Percentiles rank a stretch among this genome's conserved stretches.
Evolutionary conservation across 2,113 vertebrate species (phyloP).

Genomic region (Phylloscopus whistleri): DNA sequence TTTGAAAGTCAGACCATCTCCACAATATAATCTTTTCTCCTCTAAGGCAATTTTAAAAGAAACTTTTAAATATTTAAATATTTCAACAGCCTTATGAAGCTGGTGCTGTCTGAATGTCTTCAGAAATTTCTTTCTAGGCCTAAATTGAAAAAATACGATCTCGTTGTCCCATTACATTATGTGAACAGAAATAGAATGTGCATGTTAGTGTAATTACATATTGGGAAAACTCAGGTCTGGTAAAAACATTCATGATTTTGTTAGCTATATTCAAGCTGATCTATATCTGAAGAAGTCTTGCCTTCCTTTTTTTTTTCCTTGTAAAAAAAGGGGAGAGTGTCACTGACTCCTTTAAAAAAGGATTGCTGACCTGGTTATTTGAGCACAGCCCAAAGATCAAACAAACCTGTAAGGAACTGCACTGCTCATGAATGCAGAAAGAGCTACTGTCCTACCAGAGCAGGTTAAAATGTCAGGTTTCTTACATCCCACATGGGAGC

Average conservation of each 20-base stretch:
- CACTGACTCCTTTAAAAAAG: neutral
- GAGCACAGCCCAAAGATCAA: neutral
- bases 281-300: neutral
- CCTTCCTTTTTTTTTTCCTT: neutral
- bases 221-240: neutral
- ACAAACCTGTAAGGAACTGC: neutral
- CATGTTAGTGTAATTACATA: neutral
- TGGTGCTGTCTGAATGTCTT: neutral
- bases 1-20: slow-evolving; percentile 57
- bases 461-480: neutral
- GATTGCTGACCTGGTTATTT: neutral
- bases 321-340: neutral
- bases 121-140: neutral
- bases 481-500: neutral
- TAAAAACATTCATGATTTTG: neutral
- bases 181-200: neutral
- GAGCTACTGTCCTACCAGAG: neutral
- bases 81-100: neutral
- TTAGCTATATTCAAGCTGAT: neutral
- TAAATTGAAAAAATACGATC: neutral
- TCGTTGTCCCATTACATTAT: neutral
- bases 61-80: slow-evolving; percentile 42
- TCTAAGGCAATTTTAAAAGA: slow-evolving; percentile 37
- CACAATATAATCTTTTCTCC: slow-evolving; percentile 19
- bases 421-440: neutral